Base-by-base conservation (phyloP, 2,797 vertebrate species). In the Pagetopsis macropterus region DNA sequence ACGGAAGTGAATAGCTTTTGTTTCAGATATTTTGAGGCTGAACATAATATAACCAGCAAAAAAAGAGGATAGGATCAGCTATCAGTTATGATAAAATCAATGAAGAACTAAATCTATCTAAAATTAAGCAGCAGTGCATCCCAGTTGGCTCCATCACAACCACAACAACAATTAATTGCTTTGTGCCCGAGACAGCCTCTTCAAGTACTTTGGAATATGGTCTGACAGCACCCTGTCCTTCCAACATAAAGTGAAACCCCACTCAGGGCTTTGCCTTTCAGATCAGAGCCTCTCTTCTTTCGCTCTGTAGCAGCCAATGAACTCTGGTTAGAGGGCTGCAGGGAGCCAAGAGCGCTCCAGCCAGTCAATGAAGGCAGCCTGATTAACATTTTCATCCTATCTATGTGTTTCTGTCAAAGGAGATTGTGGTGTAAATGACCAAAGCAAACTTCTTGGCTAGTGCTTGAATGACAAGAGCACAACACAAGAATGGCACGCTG, bases 111-210 rank as follows among this genome's bases (percentile, higher is more conserved):
- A 70, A 83, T 63, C 21, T 63, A 78, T 87, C 49, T 72, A 86
- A 89, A 81, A 89, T 86, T 75, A 86, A 75, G 55, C 82, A 70
- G 72, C 60, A 56, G 56, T 5, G 3, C 52, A 59, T 75, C 77
- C 65, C 71, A 75, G 50, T 81, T 82, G 84, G 76, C 70, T 78
- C 23, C 52, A 67, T 79, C 59, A 55, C 65, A 84, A 52, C 58
- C 69, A 75, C 83, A 82, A 79, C 84, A 83, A 70, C 77, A 88
- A 72, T 83, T 87, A 87, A 90, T 91, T 89, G 89, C 88, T 81
- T 70, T 85, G 86, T 84, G 89, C 66, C 79, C 33, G 40, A 76
- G 77, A 87, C 76, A 73, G 79, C 56, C 74, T 74, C 76, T 75
- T 84, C 72, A 68, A 70, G 73, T 79, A 63, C 63, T 71, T 70